phyloP scores from a whole-genome alignment of 2,888 invertebrate genomes.

The Ditylenchus weischeri region DNA sequence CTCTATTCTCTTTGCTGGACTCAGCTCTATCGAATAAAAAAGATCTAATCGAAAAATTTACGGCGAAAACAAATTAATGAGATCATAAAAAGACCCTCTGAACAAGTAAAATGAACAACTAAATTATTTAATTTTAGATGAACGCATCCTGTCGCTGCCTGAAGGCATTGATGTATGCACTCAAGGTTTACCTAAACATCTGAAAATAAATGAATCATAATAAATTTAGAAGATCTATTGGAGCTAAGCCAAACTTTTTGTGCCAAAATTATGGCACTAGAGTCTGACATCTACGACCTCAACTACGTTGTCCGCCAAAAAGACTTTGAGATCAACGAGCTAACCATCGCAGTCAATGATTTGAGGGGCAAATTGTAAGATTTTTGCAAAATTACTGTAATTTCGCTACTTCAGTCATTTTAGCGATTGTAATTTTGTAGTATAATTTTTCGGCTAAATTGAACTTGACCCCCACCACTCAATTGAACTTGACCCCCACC shows the following conservation, averaged over 20 bases:
- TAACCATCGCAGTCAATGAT: slow-evolving; percentile 99
- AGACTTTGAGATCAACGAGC: slow-evolving; percentile 95
- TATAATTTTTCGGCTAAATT: no score
- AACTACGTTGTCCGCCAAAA: slow-evolving; percentile 89
- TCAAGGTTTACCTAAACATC: not conserved
- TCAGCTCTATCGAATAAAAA: no score
- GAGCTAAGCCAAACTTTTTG: slow-evolving; percentile 45
- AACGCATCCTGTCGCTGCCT: slow-evolving; percentile 85
- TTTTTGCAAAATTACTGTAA: not conserved
- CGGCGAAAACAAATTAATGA: no score
- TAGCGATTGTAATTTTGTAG: no score
- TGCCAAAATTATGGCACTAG: slow-evolving; percentile 67
- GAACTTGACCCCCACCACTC: no score
- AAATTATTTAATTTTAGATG: slow-evolving; percentile 66
- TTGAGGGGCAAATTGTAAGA: slow-evolving; percentile 92
- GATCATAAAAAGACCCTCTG: no score
- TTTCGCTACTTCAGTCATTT: no score
- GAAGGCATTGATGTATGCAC: slow-evolving; percentile 59
- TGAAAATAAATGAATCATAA: not conserved
- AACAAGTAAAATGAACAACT: not conserved
- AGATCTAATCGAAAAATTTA: no score
- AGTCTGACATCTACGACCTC: slow-evolving; percentile 82
- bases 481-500: no score
- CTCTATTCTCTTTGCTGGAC: no score
- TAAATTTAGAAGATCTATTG: slow-evolving; percentile 39